Evolutionary conservation across 2,797 vertebrate genomes (phyloP).

Genomic region (Sebastes variabilis): DNA sequence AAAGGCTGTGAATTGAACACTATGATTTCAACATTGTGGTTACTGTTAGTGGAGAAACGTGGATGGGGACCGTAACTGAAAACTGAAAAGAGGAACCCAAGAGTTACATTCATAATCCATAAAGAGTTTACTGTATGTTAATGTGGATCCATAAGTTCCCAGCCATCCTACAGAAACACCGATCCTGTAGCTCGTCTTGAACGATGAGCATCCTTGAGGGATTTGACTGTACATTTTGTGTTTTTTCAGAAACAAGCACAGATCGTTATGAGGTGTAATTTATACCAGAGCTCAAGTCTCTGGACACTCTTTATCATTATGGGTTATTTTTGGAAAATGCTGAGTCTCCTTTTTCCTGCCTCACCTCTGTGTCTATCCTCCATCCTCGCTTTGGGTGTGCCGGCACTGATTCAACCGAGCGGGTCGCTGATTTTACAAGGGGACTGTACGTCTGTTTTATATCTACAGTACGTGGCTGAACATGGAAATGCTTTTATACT

Average conservation of each 20-base stretch:
- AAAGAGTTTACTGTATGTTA: not conserved
- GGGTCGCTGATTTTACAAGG: conserved; percentile 29
- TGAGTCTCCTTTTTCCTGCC: conserved; percentile 25
- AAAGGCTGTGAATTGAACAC: not conserved
- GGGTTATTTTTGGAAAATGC: conserved; percentile 55
- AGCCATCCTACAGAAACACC: not conserved
- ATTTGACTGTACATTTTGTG: not conserved
- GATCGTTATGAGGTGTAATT: conserved; percentile 20
- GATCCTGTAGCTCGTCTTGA: not conserved
- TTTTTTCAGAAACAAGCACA: not conserved
- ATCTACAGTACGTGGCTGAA: not conserved
- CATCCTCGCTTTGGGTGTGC: conserved; percentile 16
- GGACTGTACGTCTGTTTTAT: conserved; percentile 1
- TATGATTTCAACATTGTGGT: not conserved
- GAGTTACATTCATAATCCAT: not conserved
- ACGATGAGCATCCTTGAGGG: conserved; percentile 5
- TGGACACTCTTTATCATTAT: conserved; percentile 28
- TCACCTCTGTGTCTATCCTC: conserved; percentile 4
- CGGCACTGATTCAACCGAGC: conserved; percentile 24
- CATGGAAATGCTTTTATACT: not conserved
- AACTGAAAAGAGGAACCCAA: not conserved
- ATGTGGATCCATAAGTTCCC: not conserved
- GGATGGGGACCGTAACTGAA: not conserved
- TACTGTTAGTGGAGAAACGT: not conserved
- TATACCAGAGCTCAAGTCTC: conserved; percentile 2